Conservation (phyloP, 1,140 invertebrate genomes). For the Euwallacea fornicatus region DNA sequence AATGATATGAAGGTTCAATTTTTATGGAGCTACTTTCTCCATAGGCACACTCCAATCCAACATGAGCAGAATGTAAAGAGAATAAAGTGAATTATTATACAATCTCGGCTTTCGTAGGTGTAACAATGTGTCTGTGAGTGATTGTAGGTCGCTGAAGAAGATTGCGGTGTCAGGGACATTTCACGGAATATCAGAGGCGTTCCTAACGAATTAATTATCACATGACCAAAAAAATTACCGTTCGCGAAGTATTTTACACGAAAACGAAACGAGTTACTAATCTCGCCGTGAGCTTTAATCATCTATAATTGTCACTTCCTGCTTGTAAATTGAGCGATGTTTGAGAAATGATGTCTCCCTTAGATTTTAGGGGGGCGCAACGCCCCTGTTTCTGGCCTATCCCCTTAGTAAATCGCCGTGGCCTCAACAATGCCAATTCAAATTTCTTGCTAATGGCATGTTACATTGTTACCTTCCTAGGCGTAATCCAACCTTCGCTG, state of each 20-base stretch:
- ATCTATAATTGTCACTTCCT: background rate
- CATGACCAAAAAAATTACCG: too few species aligned
- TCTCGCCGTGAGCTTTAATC: background rate
- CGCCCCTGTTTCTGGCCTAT: slow-evolving; percentile 7
- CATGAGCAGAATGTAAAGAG: background rate
- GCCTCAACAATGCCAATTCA: slow-evolving; percentile 55
- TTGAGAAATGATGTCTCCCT: too few species aligned
- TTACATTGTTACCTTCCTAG: slow-evolving; percentile 54
- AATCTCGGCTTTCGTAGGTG: slow-evolving; percentile 39
- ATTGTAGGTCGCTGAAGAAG: slow-evolving; percentile 36
- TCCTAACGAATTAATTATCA: background rate
- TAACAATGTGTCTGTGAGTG: slow-evolving; percentile 39
- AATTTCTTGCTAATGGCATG: slow-evolving; percentile 55
- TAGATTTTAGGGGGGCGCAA: background rate
- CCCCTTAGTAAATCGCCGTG: slow-evolving; percentile 35
- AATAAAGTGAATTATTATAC: slow-evolving; percentile 38
- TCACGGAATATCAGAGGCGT: slow-evolving; percentile 3
- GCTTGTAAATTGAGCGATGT: background rate
- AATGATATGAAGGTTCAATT: too few species aligned
- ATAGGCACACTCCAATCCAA: too few species aligned
- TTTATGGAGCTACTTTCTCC: too few species aligned
- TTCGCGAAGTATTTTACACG: too few species aligned
- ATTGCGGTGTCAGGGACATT: slow-evolving; percentile 18
- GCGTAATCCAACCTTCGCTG: slow-evolving; percentile 41
- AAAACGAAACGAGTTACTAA: background rate